Evolutionary conservation across 2,113 vertebrate genomes (phyloP), one percentile per base, ranked within the genome.

Genomic region (Caretta caretta): DNA sequence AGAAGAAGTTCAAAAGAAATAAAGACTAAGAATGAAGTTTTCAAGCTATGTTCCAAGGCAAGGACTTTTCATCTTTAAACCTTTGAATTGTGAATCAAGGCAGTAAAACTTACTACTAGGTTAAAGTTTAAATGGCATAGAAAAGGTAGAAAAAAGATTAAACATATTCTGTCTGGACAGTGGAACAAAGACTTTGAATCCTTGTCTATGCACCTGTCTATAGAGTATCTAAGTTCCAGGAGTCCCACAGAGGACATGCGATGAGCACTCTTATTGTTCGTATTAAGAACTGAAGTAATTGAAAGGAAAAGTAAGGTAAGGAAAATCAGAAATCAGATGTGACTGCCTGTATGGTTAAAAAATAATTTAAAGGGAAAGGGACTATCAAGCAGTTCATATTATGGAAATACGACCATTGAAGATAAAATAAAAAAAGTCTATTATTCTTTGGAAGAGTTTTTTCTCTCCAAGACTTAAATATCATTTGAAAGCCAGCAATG

Each of bases 101-200:
- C 98, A 97, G 98, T 98, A 98, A 98, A 98, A 98, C 98, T 98
- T 98, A 98, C 98, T 98, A 98, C 98, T 98, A 98, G 98, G 98
- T 98, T 98, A 98, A 98, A 98, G 98, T 98, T 98, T 98, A 98
- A 98, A 99, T 98, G 98, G 98, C 98, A 98, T 96, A 98, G 98
- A 98, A 98, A 98, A 98, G 98, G 97, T 98, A 85, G 96, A 95
- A 96, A 97, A 96, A 98, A 98, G 98, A 98, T 98, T 98, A 98
- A 98, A 98, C 96, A 89, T 79, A 83, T 97, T 98, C 97, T 97
- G 97, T 98, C 98, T 97, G 98, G 98, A 97, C 98, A 96, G 97
- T 98, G 97, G 98, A 98, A 98, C 98, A 98, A 98, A 98, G 98
- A 98, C 96, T 97, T 97, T 98, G 87, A 96, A 96, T 98, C 97